Percentiles rank a stretch among this genome's conserved stretches.
phyloP scores from a whole-genome alignment of 92 coral and sea anemone genomes.

The Epizoanthus illoricatus region DNA sequence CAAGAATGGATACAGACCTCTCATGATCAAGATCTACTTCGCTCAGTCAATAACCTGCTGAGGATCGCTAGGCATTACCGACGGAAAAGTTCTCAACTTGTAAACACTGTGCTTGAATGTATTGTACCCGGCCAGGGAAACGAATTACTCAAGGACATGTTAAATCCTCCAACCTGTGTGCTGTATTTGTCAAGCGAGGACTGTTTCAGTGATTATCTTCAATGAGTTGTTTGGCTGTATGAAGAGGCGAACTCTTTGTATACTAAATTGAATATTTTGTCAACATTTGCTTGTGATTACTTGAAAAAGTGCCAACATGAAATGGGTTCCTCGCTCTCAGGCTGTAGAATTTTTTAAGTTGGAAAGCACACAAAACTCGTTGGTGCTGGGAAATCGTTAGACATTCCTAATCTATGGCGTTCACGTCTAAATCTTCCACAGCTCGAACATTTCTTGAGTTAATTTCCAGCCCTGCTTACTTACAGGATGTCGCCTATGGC shows the following conservation, averaged over 20 bases:
- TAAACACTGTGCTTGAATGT: too few relatives aligned
- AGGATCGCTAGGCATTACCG: not conserved
- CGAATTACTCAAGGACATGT: too few relatives aligned
- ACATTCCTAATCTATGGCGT: conserved; percentile 14
- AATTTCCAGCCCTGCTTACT: conserved; percentile 50
- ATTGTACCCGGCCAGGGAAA: too few relatives aligned
- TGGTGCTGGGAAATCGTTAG: not conserved
- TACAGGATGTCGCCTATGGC: conserved; percentile 43
- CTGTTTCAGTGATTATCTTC: too few relatives aligned
- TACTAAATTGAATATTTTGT: not conserved
- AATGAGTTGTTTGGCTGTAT: too few relatives aligned
- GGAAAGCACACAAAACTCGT: too few relatives aligned
- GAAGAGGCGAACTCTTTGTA: too few relatives aligned
- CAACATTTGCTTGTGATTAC: conserved; percentile 51
- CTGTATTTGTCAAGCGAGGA: too few relatives aligned
- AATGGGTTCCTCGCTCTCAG: conserved; percentile 57
- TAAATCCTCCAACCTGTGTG: too few relatives aligned
- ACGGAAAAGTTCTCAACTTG: too few relatives aligned
- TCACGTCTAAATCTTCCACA: too few relatives aligned
- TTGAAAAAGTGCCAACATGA: conserved; percentile 31
- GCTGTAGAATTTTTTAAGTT: conserved; percentile 52
- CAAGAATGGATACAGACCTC: not conserved
- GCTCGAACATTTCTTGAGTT: conserved; percentile 31
- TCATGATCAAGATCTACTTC: not conserved
- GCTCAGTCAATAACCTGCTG: not conserved